These are phyloP conservation scores for Camelus dromedarius DNA, from an alignment of 2,113 vertebrate genomes.

Conservation along the genomic window DNA sequence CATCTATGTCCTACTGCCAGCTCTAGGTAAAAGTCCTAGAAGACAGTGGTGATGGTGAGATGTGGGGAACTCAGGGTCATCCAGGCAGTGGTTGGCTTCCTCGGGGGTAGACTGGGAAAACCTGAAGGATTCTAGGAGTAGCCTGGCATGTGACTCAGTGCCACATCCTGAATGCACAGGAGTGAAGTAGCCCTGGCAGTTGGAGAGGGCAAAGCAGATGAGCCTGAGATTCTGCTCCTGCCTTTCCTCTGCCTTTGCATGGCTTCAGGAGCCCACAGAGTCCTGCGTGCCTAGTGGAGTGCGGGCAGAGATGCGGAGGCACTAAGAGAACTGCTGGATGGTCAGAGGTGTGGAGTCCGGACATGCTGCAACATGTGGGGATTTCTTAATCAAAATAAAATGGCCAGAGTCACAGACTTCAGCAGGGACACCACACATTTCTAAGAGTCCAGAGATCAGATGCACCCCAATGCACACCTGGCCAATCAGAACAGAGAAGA, in stretches of 20 bases:
- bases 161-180: no score
- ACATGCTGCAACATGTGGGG: neutral
- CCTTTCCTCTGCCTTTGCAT: neutral
- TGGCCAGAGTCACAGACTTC: neutral
- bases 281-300: neutral
- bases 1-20: neutral
- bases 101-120: neutral
- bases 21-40: neutral
- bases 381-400: neutral
- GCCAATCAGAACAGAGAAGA: neutral
- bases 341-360: neutral
- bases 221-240: neutral
- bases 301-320: neutral
- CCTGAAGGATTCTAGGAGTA: neutral
- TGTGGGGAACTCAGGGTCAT: rapidly evolving
- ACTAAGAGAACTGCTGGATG: neutral
- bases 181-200: neutral
- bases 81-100: neutral
- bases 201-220: neutral
- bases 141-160: neutral
- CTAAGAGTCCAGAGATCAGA: neutral
- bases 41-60: neutral
- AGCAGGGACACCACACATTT: neutral
- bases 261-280: neutral
- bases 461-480: neutral